Base-by-base conservation (phyloP, 2,113 vertebrate genomes). In the Tamias sibiricus region DNA sequence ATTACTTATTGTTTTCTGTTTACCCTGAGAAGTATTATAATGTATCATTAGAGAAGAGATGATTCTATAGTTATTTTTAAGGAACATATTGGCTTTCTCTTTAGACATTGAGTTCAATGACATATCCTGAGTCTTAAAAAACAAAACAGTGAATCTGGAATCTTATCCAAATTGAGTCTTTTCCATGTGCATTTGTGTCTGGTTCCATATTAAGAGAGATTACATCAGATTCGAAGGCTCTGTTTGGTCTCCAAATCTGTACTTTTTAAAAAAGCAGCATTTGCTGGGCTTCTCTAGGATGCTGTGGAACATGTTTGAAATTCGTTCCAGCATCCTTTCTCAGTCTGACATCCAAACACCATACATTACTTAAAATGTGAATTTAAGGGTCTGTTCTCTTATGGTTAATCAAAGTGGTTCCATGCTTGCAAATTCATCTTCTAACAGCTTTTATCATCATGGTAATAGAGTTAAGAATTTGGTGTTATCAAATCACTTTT, bases 141-240 rank as follows among this genome's bases (percentile, higher is more conserved):
- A 77, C 44, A 97, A 83, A 89, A 79, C 49, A 76, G 44, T 72
- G 26, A 79, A 72, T 95, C 86, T 93, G 80, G 52, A 95, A 68
- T 94, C 80, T 85, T 94, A 71, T 17, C 52, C 62, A 95, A 52
- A 66, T 47, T 59, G 64, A 92, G 28, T 72, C 69, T 97, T 96
- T 95, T 91, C 52, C 88, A 74, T 88, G n/a, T 84, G 88, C 72
- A 47, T 92, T 97, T 92, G 81, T 97, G 84, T 94, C 96, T 97
- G 54, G 22, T 93, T 96, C 86, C 87, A 76, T 90, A 88, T 87
- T 97, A 93, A 96, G 92, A 96, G 42, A 71, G 59, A 97, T 95
- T 84, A 90, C 90, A 82, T 97, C 94, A 97, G 96, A 91, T 93
- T 1, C 42, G 19, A 96, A 62, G 84, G 71, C 57, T 95, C 40